Conservation (phyloP, 2,113 vertebrate species). For the Bufo gargarizans region DNA sequence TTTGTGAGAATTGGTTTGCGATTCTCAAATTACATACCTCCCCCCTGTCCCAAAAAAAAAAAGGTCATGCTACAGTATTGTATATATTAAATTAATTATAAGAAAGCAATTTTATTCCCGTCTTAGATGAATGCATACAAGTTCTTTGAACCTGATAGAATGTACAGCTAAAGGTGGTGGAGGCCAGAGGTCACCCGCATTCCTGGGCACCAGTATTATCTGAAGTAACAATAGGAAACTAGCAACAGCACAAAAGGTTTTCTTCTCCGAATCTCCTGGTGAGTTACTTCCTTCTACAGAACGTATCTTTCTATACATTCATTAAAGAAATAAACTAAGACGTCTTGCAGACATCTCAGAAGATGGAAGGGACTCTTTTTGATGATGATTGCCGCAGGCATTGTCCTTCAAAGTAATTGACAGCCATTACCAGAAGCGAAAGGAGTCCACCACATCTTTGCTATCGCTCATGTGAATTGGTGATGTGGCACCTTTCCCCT, state of each 20-base stretch:
- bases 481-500: not conserved
- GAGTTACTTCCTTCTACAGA: not conserved
- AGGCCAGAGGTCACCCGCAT: not conserved
- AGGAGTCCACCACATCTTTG: not conserved
- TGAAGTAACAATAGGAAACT: not conserved
- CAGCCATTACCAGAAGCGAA: not conserved
- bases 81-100: too few species aligned
- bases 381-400: not conserved
- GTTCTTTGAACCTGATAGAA: not conserved
- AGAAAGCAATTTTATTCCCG: not conserved
- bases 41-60: too few species aligned
- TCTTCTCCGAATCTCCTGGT: not conserved
- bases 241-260: not conserved
- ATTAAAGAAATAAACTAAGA: not conserved
- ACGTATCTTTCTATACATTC: not conserved
- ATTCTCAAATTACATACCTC: too few species aligned
- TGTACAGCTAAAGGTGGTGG: not conserved
- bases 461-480: not conserved
- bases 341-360: not conserved
- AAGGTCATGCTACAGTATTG: too few species aligned
- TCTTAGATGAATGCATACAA: not conserved
- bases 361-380: not conserved
- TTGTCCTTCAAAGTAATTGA: slow-evolving; percentile 36
- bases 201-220: not conserved
- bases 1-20: too few species aligned